Base-by-base conservation (phyloP, 2,888 invertebrate genomes). In the Drosophila tanythrix region DNA sequence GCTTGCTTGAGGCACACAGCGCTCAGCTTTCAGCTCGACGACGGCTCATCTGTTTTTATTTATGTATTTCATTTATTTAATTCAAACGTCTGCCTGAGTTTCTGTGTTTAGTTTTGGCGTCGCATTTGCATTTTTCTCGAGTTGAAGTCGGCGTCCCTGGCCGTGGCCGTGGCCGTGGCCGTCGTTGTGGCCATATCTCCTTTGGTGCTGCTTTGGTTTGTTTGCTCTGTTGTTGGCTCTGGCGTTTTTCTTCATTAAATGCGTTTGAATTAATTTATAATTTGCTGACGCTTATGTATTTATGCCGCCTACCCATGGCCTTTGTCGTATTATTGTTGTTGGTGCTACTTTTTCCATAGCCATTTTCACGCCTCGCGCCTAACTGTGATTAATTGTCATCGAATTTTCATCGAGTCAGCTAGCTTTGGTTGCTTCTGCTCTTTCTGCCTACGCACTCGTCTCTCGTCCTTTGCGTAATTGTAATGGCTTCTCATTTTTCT, bases 51-150 rank as follows among this genome's bases (percentile, higher is more conserved):
- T 73, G 70, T 67, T 73, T 74, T 82, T 89, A 89, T 83, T 84
- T 84, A 84, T 87, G 87, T 87, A 81, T 85, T 85, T 89, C 83
- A 89, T 87, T 85, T 89, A 85, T 85, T 85, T 89, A 87, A 89
- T 84, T 89, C 79, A 84, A 83, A 72, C 66, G 89, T 81, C 89
- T 88, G 78, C 57, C 76, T 46, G 57, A 58, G 53, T 35, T 66
- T 65, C 58, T 46, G 68, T 74, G 75, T 66, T 82, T 78, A 74
- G 83, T 79, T 46, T 46, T 79, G 58, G 58, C 65, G 53, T 70
- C 77, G 64, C 83, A 86, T 83, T 83, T 83, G 83, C 87, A 83
- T 88, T 82, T 86, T 67, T 56, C 56, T 56, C 8, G 13, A 38
- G 31, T 21, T 52, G 51, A 52, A 21, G 31, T 52, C 59, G n/a